phyloP scores from a whole-genome alignment of 2,113 vertebrate genomes.

The Taxidea taxus region DNA sequence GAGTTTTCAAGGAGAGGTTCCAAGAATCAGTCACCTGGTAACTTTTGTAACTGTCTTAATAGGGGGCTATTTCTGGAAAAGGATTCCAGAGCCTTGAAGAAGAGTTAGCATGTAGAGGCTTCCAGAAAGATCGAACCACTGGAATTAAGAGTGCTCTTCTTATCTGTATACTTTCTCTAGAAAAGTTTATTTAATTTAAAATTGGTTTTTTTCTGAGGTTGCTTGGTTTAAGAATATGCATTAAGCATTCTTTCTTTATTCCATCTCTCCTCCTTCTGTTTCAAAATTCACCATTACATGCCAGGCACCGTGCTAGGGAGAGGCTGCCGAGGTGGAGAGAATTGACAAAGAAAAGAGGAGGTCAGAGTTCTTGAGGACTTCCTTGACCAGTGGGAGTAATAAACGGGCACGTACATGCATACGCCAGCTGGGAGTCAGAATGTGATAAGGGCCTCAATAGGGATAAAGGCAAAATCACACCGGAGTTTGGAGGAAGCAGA shows the following conservation, averaged over 20 bases:
- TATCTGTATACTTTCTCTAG: neutral
- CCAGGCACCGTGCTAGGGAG: neutral
- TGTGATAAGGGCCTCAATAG: neutral
- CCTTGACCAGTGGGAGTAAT: neutral
- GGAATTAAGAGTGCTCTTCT: neutral
- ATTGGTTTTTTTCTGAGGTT: neutral
- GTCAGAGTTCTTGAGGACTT: neutral
- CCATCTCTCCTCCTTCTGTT: neutral
- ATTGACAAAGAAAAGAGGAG: neutral
- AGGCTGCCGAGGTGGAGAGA: neutral
- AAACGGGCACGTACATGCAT: rapidly evolving
- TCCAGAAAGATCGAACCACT: neutral
- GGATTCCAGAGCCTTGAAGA: neutral
- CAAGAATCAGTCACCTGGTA: neutral
- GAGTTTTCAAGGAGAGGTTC: neutral
- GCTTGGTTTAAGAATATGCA: neutral
- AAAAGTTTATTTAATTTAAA: neutral
- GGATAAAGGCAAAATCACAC: neutral
- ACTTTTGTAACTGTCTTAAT: neutral
- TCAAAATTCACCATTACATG: neutral
- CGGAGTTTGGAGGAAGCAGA: neutral
- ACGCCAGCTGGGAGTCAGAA: neutral
- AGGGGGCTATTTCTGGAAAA: neutral
- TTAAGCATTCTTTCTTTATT: neutral
- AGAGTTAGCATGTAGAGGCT: neutral